A percentile compares a stretch with the other conserved stretches of the same genome.
Evolutionary conservation across 2,888 invertebrate species (phyloP).

Genomic region (Eupithecia subumbrata): DNA sequence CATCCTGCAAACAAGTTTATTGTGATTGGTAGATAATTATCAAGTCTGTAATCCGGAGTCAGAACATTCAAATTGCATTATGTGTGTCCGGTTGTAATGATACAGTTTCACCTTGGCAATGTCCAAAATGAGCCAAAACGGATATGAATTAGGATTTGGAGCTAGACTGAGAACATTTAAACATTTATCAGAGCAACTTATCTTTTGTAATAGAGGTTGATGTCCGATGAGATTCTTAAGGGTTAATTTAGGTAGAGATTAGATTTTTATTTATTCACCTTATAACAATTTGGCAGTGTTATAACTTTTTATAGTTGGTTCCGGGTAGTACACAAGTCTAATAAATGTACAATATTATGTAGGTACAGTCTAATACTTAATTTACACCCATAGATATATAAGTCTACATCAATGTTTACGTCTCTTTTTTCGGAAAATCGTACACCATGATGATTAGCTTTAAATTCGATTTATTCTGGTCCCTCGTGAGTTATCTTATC

Average conservation of each 20-base stretch:
- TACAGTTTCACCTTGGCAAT: constrained; percentile 43
- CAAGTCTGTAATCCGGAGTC: constrained; percentile 11
- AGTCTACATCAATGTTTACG: too few species aligned
- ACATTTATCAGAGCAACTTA: constrained; percentile 6
- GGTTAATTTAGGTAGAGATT: neutral
- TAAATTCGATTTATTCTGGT: neutral
- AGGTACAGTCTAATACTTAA: neutral
- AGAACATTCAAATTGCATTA: constrained; percentile 18
- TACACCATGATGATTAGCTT: too few species aligned
- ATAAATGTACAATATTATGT: too few species aligned
- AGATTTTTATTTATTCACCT: neutral
- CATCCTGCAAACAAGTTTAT: constrained; percentile 12
- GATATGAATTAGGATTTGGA: constrained; percentile 10
- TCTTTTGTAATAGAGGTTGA: neutral
- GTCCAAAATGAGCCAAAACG: constrained; percentile 18
- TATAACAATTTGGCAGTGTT: neutral
- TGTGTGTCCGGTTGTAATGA: constrained; percentile 37
- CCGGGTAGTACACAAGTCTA: too few species aligned
- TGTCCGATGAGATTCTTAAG: neutral
- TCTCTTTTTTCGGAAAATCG: too few species aligned
- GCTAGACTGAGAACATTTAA: neutral
- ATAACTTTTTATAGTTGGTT: neutral
- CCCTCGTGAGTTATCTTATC: neutral
- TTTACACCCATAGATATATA: neutral
- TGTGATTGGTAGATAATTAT: constrained; percentile 6